Evolutionary conservation across 2,888 invertebrate species (phyloP).

Genomic region (Synergus laeviventris): DNA sequence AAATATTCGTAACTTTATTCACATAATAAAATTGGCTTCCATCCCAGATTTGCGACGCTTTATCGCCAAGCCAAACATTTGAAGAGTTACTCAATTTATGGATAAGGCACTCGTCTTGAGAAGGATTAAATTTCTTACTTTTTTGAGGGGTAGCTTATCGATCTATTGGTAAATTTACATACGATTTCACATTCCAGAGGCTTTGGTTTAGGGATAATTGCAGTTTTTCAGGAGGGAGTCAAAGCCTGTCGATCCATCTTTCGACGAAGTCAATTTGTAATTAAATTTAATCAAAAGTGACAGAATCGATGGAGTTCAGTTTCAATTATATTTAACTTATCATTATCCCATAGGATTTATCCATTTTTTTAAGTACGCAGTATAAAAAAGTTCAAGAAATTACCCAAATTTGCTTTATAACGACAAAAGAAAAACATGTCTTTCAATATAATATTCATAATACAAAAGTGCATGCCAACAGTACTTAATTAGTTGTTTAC

Average conservation of each 20-base stretch:
- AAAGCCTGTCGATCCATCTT: not conserved
- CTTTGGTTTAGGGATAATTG: not conserved
- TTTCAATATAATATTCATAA: too few relatives aligned
- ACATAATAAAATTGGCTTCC: conserved; percentile 63
- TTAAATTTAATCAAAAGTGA: not conserved
- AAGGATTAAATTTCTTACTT: not conserved
- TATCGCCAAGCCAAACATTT: conserved; percentile 13
- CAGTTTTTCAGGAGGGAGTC: not conserved
- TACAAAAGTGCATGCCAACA: too few relatives aligned
- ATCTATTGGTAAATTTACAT: not conserved
- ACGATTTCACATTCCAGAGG: not conserved
- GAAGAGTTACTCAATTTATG: not conserved
- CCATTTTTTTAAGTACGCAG: too few relatives aligned
- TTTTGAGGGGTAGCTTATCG: not conserved
- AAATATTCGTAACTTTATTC: too few relatives aligned
- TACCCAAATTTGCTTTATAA: too few relatives aligned
- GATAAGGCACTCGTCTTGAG: not conserved
- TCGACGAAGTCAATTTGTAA: not conserved
- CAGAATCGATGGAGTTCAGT: not conserved
- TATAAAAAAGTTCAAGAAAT: too few relatives aligned
- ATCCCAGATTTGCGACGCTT: conserved; percentile 37
- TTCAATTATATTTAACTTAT: too few relatives aligned
- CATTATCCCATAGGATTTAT: too few relatives aligned
- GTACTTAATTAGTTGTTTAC: too few relatives aligned
- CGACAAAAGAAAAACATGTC: too few relatives aligned